Conservation (phyloP, 1,140 invertebrate species). For the Meloidogyne exigua region DNA sequence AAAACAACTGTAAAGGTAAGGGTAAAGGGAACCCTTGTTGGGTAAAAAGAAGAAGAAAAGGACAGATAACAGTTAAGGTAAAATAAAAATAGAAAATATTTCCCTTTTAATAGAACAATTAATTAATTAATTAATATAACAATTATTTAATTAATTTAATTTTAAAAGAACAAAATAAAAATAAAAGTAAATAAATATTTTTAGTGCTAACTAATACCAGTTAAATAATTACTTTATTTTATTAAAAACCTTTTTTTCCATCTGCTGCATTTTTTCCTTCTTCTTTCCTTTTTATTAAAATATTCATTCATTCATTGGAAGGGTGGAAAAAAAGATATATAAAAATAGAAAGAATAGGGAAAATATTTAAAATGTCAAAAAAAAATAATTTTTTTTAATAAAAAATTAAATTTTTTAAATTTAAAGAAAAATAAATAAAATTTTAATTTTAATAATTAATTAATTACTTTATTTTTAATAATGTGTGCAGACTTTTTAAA, state of each 20-base stretch:
- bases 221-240: neutral
- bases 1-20: too few relatives aligned
- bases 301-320: neutral
- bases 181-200: neutral
- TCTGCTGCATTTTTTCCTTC: neutral
- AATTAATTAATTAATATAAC: neutral
- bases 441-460: too few relatives aligned
- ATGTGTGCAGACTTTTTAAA: too few relatives aligned
- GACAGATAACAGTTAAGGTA: too few relatives aligned
- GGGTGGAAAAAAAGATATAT: neutral
- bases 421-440: neutral
- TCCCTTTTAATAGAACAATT: too few relatives aligned
- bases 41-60: too few relatives aligned
- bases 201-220: slow-evolving; percentile 2
- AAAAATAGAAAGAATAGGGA: neutral
- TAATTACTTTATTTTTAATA: too few relatives aligned
- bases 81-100: neutral
- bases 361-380: neutral
- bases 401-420: neutral
- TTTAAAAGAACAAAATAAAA: neutral
- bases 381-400: neutral
- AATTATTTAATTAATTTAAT: too few relatives aligned
- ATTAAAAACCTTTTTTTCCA: neutral
- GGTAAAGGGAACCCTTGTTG: too few relatives aligned
- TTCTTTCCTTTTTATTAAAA: neutral